Percentiles rank a stretch among this genome's conserved stretches.
Evolutionary conservation across 2,113 vertebrate genomes (phyloP).

Genomic region (Tor tambroides): DNA sequence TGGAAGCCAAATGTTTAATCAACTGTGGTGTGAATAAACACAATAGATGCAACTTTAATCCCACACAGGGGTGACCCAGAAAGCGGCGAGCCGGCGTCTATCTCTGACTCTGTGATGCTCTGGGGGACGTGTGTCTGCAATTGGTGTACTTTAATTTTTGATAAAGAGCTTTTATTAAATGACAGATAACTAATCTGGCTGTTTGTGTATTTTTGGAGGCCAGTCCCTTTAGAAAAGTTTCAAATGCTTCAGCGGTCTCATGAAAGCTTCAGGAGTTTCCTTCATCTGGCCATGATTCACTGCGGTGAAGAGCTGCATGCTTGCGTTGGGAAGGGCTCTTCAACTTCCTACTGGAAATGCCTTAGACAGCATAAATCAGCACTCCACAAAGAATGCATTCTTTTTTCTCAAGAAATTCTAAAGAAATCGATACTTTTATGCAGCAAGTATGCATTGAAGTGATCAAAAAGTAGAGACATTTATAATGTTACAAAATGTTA

Average conservation of each 20-base stretch:
- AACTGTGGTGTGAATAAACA: constrained; percentile 30
- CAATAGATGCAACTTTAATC: constrained; percentile 26
- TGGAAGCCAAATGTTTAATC: constrained; percentile 12
- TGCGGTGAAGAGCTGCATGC: neutral
- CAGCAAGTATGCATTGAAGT: neutral
- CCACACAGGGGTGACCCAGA: constrained; percentile 25
- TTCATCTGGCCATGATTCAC: neutral
- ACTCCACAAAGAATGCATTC: neutral
- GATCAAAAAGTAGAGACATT: neutral
- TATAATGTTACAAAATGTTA: too few relatives aligned
- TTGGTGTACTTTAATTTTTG: neutral
- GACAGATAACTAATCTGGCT: neutral
- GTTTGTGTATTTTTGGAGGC: constrained; percentile 6
- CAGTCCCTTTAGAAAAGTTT: neutral
- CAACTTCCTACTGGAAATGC: neutral
- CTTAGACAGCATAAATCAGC: neutral
- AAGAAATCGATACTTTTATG: neutral
- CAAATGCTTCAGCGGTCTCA: neutral
- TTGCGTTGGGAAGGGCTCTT: neutral
- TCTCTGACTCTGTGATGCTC: neutral
- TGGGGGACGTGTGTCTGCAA: neutral
- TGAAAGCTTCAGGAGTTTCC: neutral
- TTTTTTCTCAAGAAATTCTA: neutral
- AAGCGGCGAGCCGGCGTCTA: neutral
- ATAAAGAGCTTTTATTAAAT: constrained; percentile 14